Base-by-base conservation (phyloP, 2,797 vertebrate species). In the Myotis myotis region DNA sequence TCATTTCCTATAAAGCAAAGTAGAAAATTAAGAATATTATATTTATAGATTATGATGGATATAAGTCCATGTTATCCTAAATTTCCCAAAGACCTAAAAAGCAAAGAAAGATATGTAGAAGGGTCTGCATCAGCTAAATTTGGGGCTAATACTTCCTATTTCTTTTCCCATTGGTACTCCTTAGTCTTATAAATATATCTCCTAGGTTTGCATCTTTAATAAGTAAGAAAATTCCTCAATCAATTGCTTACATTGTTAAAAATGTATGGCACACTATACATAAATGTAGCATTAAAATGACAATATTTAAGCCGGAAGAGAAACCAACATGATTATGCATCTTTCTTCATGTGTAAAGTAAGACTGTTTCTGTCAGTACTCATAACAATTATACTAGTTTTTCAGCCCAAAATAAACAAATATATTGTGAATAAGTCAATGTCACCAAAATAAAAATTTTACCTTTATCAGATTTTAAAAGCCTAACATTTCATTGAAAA, bases 391-490 rank as follows among this genome's bases (percentile, higher is more conserved):
- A 49, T 38, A 38, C 36, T 92, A 76, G 44, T 68, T 89, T 80
- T 86, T 93, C 15, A 78, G 41, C 25, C 41, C 30, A 36, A 49
- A 53, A 62, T 89, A 79, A 95, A 25, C 23, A 94, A 90, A 44
- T 84, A 28, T 72, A 16, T 93, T 68, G 44, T 66, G 74, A 94
- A 64, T 89, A 44, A 44, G 13, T 74, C 88, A 95, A 74, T 88
- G 20, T 76, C 53, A 81, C 5, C 57, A 93, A 87, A 84, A 76
- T 89, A n/a, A 33, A 55, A 88, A 28, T 71, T 66, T 80, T 76
- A 62, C 15, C 47, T 70, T 71, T 80, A 38, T 47, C 30, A 6
- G 8, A 78, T 33, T 94, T 85, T 82, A 53, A 78, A 47, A 87
- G n/a, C 23, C 13, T 49, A 87, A 91, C 44, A 44, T 82, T 87